Evolutionary conservation across 2,797 vertebrate species (phyloP).

Genomic region (Fistularia commersonii): DNA sequence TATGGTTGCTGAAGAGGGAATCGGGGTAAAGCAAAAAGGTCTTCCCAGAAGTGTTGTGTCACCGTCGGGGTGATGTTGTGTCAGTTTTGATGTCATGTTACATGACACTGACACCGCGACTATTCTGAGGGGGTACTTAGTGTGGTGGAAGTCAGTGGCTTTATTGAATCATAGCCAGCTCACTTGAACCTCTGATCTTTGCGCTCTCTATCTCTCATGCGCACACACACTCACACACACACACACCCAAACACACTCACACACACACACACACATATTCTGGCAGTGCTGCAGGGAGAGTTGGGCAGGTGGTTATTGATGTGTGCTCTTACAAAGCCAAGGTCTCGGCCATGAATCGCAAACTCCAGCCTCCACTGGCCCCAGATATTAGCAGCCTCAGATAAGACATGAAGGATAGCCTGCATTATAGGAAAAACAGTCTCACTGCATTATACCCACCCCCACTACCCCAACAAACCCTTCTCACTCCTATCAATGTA

Average conservation of each 20-base stretch:
- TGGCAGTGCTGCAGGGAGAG: too few species aligned
- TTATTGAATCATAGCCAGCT: constrained; percentile 38
- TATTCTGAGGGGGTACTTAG: too few species aligned
- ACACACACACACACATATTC: constrained; percentile 25
- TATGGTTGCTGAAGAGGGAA: too few species aligned
- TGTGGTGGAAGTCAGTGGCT: neutral
- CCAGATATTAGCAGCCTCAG: constrained; percentile 80
- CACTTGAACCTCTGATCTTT: constrained; percentile 44
- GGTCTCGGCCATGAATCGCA: constrained; percentile 82
- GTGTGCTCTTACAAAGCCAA: constrained; percentile 81
- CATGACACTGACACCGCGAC: too few species aligned
- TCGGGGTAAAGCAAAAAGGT: too few species aligned
- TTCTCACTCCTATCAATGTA: too few species aligned
- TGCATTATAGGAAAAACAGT: constrained; percentile 73
- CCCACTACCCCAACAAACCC: constrained; percentile 2
- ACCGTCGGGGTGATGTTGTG: too few species aligned
- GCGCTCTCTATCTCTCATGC: constrained; percentile 1
- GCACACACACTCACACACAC: neutral
- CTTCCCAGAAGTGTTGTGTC: too few species aligned
- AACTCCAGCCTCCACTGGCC: constrained; percentile 74
- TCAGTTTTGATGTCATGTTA: too few species aligned
- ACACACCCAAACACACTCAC: constrained; percentile 1
- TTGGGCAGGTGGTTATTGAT: constrained; percentile 80
- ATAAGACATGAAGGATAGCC: constrained; percentile 81
- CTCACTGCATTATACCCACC: constrained; percentile 44